Evolutionary conservation across 2,888 invertebrate genomes (phyloP).

Genomic region (Notodonta dromedarius): DNA sequence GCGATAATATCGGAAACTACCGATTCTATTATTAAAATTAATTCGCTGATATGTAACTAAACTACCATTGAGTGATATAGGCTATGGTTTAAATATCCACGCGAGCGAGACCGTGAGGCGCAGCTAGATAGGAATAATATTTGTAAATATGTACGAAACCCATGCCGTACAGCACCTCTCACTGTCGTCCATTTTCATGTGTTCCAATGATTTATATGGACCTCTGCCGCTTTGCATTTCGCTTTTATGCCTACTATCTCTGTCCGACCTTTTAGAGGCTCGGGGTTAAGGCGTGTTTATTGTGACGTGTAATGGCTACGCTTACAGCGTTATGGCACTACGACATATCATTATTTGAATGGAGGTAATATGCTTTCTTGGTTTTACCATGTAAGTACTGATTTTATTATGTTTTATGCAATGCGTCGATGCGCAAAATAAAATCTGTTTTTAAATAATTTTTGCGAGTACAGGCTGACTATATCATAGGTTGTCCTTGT

Average conservation of each 20-base stretch:
- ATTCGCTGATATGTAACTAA: no score
- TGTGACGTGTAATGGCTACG: constrained; percentile 25
- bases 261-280: constrained; percentile 5
- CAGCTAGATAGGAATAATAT: not conserved
- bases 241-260: constrained; percentile 6
- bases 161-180: not conserved
- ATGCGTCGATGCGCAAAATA: no score
- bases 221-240: constrained; percentile 35
- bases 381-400: no score
- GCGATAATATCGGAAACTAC: no score
- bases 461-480: no score
- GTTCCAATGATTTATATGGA: constrained; percentile 57
- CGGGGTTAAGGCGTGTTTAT: constrained; percentile 26
- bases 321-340: constrained; percentile 22
- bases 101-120: no score
- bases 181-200: constrained; percentile 35
- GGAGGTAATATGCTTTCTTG: constrained; percentile 4
- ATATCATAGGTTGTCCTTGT: no score
- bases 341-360: constrained; percentile 31
- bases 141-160: not conserved
- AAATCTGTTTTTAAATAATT: no score
- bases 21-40: no score
- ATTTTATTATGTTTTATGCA: no score
- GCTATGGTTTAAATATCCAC: no score
- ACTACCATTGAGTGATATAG: no score